phyloP scores from a whole-genome alignment of 2,113 vertebrate genomes.

The Lophius piscatorius region DNA sequence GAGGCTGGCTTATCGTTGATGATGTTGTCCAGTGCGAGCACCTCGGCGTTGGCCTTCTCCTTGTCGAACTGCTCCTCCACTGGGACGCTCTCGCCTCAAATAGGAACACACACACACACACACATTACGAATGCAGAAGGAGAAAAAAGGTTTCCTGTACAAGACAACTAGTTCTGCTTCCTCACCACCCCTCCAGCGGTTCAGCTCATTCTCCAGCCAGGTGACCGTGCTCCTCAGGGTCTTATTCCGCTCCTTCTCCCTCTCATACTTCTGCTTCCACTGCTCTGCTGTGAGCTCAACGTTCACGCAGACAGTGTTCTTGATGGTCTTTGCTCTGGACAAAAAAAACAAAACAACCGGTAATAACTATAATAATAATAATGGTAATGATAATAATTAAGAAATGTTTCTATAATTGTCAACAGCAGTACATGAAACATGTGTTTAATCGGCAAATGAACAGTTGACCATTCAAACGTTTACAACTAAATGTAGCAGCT shows the following conservation, averaged over 20 bases:
- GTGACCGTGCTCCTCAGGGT: constrained; percentile 91
- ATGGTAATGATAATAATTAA: too few relatives aligned
- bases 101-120: too few relatives aligned
- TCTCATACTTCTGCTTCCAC: constrained; percentile 98
- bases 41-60: constrained; percentile 93
- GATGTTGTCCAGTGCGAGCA: constrained; percentile 89
- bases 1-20: constrained; percentile 88
- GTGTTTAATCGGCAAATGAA: too few relatives aligned
- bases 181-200: constrained; percentile 94
- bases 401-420: too few relatives aligned
- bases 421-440: too few relatives aligned
- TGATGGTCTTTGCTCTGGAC: constrained; percentile 96
- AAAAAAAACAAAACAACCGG: too few relatives aligned
- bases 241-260: constrained; percentile 95
- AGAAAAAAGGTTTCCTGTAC: too few relatives aligned
- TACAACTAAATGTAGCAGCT: too few relatives aligned
- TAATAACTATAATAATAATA: too few relatives aligned
- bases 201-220: constrained; percentile 97
- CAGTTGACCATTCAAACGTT: too few relatives aligned
- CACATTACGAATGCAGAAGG: too few relatives aligned
- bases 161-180: too few relatives aligned
- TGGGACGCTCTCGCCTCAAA: constrained; percentile 91
- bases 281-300: constrained; percentile 97
- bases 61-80: constrained; percentile 96
- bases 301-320: constrained; percentile 96